Percentiles rank a stretch among this genome's conserved stretches.
These are phyloP conservation scores for Sinella curviseta DNA, from an alignment of 1,140 invertebrate species.

Conservation along the genomic window DNA sequence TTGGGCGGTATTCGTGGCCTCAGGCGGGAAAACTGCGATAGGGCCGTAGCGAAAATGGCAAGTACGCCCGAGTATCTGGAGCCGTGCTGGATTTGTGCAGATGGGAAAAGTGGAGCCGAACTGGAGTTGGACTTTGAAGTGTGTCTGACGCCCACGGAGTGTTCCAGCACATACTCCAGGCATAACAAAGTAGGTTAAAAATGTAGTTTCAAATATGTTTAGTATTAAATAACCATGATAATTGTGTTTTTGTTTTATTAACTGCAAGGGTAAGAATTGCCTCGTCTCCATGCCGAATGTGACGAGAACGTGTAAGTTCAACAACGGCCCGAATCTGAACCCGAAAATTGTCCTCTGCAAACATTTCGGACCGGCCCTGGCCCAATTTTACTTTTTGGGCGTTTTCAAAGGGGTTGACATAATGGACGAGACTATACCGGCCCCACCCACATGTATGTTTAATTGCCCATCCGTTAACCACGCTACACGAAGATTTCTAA, in stretches of 20 bases:
- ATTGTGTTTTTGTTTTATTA: not conserved
- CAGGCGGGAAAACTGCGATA: not conserved
- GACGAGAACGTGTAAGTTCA: not conserved
- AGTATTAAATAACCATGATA: not conserved
- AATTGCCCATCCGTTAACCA: too few species aligned
- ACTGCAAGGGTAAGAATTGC: not conserved
- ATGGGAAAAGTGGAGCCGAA: not conserved
- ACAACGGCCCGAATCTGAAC: not conserved
- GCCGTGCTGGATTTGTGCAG: not conserved
- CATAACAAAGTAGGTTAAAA: not conserved
- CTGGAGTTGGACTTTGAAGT: not conserved
- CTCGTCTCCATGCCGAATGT: too few species aligned
- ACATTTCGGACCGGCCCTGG: not conserved
- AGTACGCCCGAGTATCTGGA: not conserved
- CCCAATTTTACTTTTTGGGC: not conserved
- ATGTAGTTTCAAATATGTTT: not conserved
- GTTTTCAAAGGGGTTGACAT: not conserved
- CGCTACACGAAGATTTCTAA: too few species aligned
- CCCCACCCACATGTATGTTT: slow-evolving; percentile 1
- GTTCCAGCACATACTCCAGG: not conserved
- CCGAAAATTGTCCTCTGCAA: slow-evolving; percentile 4
- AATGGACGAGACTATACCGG: not conserved
- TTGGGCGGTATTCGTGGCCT: not conserved
- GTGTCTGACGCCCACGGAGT: not conserved
- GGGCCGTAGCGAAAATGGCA: not conserved